Evolutionary conservation across 1,140 invertebrate species (phyloP), one percentile per base, ranked within the genome.

Genomic region (Psix sp.): DNA sequence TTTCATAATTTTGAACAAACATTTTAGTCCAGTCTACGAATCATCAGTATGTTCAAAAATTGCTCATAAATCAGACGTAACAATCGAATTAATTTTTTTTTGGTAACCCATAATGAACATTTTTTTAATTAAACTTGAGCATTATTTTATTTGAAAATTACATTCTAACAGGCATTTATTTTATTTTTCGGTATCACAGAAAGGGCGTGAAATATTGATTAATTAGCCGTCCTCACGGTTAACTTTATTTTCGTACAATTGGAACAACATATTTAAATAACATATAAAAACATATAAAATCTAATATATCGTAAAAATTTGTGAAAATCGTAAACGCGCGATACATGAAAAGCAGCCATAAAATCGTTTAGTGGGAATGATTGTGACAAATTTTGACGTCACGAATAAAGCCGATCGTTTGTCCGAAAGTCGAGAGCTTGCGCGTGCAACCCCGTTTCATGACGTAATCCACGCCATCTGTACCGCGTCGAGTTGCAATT

Each of bases 391-490:
- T 80, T 48, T 57, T 42, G 49, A 62, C 68, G 73, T 80, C 75
- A 72, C 74, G 74, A 67, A 40, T 78, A 80, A 80, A 80, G 75
- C 77, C 70, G 73, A 78, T 80, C 75, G 71, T 80, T 80, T 78
- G 77, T 78, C 75, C 73, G 67, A 60, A 74, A 77, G 65, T 73
- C 57, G 68, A 72, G 67, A 76, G 76, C 77, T 77, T 74, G 68
- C 68, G 71, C 67, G 73, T 63, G 70, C 63, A 71, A 59, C 57
- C 72, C 67, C 67, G 67, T 76, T 77, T 76, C 77, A 74, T 74
- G 73, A 67, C 51, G 75, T 78, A 80, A 78, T 78, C 77, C 66
- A 40, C 60, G 49, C 75, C 77, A 80, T 77, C 65, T 74, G 75
- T 78, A 78, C 42, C 48, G 52, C 59, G 77, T 76, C 56, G 75